Base-by-base conservation (phyloP, 2,797 vertebrate genomes). In the Antennarius maculatus region DNA sequence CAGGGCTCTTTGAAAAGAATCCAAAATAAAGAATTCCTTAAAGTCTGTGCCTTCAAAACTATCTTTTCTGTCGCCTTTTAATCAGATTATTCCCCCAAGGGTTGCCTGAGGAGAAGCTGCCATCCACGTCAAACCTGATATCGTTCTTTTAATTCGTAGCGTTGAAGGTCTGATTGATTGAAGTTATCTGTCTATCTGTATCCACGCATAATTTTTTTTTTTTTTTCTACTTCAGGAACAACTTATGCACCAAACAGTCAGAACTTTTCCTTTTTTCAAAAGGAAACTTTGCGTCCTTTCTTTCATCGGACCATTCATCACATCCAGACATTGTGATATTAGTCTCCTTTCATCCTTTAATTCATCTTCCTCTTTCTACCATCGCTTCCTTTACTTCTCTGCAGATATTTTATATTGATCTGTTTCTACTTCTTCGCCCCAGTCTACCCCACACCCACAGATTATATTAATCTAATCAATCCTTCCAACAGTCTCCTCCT, bases 381-480 rank as follows among this genome's bases (percentile, higher is more conserved):
- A 10, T 47, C 37, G 10, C 18, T 13, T n/a, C 34, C 9, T 41
- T 69, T 42, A 1, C 41, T 16, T 57, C 17, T 16, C 27, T 67
- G 55, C 59, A 61, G 18, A 69, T 74, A 70, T 54, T 61, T 61
- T 2, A 47, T 71, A 53, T 64, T 58, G 54, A 73, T 72, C 54
- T 16, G 2, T 69, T 15, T 43, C 61, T 42, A 51, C 41, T 69
- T 53, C 4, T 37, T 42, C 60, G 15, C 34, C 57, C 28, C 56
- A n/a, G 28, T 79, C 65, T 67, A 13, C 58, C 66, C 71, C 31
- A 70, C 69, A 28, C 50, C 59, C 53, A 61, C 43, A 29, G 15
- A 76, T 79, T 80, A 64, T 55, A 76, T 74, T 49, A 53, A 59
- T 10, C 7, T 39, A 51, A 67, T 62, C 57, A 68, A 56, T 48